These are phyloP conservation scores for Chrysolina americana DNA, from an alignment of 2,888 invertebrate species.

Conservation along the genomic window DNA sequence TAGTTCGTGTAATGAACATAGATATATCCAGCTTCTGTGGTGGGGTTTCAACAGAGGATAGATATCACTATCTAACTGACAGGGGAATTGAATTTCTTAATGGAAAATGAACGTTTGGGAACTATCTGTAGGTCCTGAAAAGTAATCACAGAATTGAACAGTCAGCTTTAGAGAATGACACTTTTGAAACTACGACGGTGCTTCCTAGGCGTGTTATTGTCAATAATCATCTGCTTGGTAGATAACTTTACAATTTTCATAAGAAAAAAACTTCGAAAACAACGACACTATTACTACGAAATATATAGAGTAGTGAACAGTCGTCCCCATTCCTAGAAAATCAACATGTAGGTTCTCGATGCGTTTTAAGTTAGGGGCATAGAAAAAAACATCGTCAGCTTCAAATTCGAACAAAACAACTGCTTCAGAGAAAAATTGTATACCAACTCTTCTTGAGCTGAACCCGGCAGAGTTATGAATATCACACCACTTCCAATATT, in stretches of 20 bases:
- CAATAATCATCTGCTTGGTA: constrained; percentile 11
- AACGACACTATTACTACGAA: background rate
- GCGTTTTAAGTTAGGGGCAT: background rate
- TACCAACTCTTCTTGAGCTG: background rate
- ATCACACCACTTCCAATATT: background rate
- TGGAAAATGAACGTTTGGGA: background rate
- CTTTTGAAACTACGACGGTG: background rate
- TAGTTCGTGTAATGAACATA: too few species aligned
- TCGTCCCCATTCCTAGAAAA: background rate
- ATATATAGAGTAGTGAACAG: constrained; percentile 3
- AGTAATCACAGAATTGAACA: background rate
- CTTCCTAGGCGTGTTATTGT: constrained; percentile 9
- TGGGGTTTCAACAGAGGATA: background rate
- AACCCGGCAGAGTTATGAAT: background rate
- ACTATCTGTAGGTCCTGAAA: background rate
- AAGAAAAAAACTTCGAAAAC: background rate
- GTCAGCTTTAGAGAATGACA: background rate
- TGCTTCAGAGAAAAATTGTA: background rate
- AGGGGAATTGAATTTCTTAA: too few species aligned
- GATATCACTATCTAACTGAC: background rate
- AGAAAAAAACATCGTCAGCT: too few species aligned
- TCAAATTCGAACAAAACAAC: background rate
- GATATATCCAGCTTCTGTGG: too few species aligned
- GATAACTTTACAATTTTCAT: constrained; percentile 6
- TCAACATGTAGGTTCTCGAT: too few species aligned